Evolutionary conservation across 2,888 invertebrate genomes (phyloP), one percentile per base, ranked within the genome.

Genomic region (Limnephilus auricula): DNA sequence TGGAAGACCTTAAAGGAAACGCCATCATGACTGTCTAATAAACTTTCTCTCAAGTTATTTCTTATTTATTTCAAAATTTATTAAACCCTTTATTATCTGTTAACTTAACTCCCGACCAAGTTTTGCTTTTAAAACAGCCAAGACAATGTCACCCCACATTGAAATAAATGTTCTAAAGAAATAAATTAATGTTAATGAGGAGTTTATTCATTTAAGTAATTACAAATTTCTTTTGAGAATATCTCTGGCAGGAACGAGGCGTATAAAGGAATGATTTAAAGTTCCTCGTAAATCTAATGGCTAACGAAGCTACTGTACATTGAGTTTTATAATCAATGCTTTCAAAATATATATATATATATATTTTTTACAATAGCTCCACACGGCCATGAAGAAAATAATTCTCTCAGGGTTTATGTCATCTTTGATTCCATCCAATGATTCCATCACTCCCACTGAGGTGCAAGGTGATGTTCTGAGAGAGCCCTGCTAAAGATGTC

Each of bases 21-120:
- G 82, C 37, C 37, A 37, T 30, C 50, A 25, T 65, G 50, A 65
- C 50, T 65, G 50, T 65, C 84, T 84, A 84, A 84, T 84, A 84
- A 84, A 84, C 37, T 84, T 37, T 34, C n/a, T 13, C 84, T 40
- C 13, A 40, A 84, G 84, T 84, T 37, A 37, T 37, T 84, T 37
- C 84, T 37, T 84, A 40, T 84, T 84, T 84, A 40, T 40, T 37
- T 37, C 37, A 13, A 83, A 34, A 84, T 84, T 84, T 37, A n/a
- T 84, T 37, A 37, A 84, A 84, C 37, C 84, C 84, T 84, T 84
- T 84, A 40, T 84, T 37, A 84, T 84, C 84, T 37, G 84, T 37
- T 84, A 37, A 84, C 84, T 84, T 84, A 84, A 34, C 50, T 65
- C 50, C 5, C 50, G 50, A 65, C 50, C 50, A 65, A 65, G 80